phyloP scores from a whole-genome alignment of 2,888 invertebrate genomes.

The Sycophila texana region DNA sequence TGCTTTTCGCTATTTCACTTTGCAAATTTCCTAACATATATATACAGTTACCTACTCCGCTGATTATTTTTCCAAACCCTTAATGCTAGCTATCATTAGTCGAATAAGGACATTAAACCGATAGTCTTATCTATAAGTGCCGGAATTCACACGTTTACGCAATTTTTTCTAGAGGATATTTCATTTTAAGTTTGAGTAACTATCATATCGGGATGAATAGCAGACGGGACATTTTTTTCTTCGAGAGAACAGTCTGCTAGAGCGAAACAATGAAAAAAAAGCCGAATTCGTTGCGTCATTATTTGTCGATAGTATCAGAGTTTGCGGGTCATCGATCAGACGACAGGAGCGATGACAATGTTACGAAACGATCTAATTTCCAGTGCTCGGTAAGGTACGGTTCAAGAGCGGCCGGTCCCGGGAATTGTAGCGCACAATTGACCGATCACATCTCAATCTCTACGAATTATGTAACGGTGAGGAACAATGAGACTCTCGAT shows the following conservation, averaged over 20 bases:
- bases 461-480: conserved; percentile 44
- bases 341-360: conserved; percentile 55
- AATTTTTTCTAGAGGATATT: too few relatives aligned
- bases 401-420: conserved; percentile 22
- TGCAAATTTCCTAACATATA: too few relatives aligned
- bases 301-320: conserved; percentile 49
- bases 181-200: too few relatives aligned
- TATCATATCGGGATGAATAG: too few relatives aligned
- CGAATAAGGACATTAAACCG: too few relatives aligned
- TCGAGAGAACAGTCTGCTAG: conserved; percentile 2
- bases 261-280: not conserved
- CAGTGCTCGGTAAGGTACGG: conserved; percentile 32
- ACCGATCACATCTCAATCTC: conserved; percentile 50
- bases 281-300: conserved; percentile 52
- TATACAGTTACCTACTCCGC: too few relatives aligned
- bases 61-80: too few relatives aligned
- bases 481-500: conserved; percentile 52
- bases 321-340: conserved; percentile 59
- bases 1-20: too few relatives aligned
- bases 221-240: not conserved
- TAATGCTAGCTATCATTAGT: too few relatives aligned
- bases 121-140: too few relatives aligned
- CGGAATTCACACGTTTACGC: too few relatives aligned
- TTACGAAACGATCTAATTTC: conserved; percentile 63
- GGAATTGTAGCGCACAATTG: conserved; percentile 38